Evolutionary conservation across 2,888 invertebrate species (phyloP).

Genomic region (Tetragnatha montana): DNA sequence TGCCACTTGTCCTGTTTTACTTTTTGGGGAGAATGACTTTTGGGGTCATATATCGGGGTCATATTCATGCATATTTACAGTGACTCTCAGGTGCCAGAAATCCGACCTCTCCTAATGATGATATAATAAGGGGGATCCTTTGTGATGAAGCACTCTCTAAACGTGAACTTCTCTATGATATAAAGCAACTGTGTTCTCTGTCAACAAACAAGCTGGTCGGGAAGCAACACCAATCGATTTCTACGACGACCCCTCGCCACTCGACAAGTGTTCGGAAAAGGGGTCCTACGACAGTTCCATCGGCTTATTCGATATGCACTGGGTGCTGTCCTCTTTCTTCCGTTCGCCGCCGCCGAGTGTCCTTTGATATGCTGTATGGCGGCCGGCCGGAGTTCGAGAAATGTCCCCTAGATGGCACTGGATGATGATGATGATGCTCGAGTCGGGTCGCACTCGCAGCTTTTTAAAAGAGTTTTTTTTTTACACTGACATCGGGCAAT

Average conservation of each 20-base stretch:
- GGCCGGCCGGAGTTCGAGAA: background rate
- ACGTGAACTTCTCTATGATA: slow-evolving; percentile 64
- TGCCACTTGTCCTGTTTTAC: no score
- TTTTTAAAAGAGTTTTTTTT: slow-evolving; percentile 1
- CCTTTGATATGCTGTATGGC: slow-evolving; percentile 38
- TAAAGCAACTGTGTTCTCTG: slow-evolving; percentile 41
- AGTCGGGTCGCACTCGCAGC: slow-evolving; percentile 3
- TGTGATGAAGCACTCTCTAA: slow-evolving; percentile 47
- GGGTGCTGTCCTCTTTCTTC: slow-evolving; percentile 22
- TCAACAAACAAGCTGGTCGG: slow-evolving; percentile 54
- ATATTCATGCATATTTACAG: no score
- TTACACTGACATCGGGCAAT: slow-evolving; percentile 69
- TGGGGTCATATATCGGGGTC: no score
- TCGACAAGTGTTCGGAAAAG: background rate
- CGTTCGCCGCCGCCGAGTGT: slow-evolving; percentile 7
- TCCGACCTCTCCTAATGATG: background rate
- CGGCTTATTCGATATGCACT: slow-evolving; percentile 65
- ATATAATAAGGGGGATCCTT: no score
- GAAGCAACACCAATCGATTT: slow-evolving; percentile 19
- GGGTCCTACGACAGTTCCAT: background rate
- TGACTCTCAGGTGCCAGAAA: no score
- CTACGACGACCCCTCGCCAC: background rate
- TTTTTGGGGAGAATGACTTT: no score
- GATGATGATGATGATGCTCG: slow-evolving; percentile 52
- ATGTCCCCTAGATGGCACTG: slow-evolving; percentile 65